Evolutionary conservation across 92 coral and sea anemone genomes (phyloP).

Genomic region (Actinernus sp.): DNA sequence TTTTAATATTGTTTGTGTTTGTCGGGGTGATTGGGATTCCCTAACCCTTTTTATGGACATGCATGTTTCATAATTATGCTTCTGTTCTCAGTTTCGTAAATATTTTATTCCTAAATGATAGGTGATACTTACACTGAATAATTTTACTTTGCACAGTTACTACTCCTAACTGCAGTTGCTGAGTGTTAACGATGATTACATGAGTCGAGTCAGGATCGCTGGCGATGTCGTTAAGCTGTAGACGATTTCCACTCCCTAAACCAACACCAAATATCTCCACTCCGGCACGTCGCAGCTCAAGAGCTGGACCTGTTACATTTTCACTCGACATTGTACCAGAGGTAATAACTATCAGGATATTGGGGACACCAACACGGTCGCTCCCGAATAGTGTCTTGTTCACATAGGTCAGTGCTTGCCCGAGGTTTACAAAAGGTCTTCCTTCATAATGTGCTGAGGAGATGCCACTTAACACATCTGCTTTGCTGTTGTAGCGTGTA

Average conservation of each 20-base stretch:
- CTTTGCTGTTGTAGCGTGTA: background rate
- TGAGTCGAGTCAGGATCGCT: slow-evolving; percentile 71
- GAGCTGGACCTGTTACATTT: background rate
- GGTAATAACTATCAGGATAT: background rate
- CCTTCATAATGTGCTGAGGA: background rate
- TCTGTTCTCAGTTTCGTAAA: no score
- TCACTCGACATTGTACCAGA: background rate
- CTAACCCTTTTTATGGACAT: no score
- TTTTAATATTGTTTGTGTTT: no score
- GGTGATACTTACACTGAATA: no score
- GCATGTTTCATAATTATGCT: no score
- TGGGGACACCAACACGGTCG: background rate
- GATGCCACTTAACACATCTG: background rate
- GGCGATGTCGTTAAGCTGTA: slow-evolving; percentile 62
- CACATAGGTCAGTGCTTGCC: background rate
- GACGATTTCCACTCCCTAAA: slow-evolving; percentile 25
- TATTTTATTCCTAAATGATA: no score
- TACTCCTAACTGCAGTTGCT: no score
- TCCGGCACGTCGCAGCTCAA: background rate
- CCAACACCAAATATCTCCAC: background rate
- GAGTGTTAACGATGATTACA: slow-evolving; percentile 64
- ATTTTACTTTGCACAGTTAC: no score
- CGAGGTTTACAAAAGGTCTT: background rate
- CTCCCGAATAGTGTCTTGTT: background rate
- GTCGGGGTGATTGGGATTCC: no score